Evolutionary conservation across 1,140 invertebrate species (phyloP).

Genomic region (Drosophila pandora): DNA sequence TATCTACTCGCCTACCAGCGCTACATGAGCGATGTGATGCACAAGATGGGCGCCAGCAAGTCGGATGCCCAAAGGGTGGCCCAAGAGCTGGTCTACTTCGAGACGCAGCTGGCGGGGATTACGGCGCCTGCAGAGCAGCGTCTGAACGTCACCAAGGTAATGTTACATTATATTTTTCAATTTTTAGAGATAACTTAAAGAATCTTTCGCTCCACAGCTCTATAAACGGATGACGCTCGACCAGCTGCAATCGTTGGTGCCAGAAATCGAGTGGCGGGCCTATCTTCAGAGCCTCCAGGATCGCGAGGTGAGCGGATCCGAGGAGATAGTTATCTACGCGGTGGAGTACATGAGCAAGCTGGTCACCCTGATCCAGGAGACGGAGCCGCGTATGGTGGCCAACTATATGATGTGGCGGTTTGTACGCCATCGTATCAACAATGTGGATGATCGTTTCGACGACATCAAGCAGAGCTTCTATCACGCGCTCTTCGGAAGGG

Average conservation of each 20-base stretch:
- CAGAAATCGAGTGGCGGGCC: slow-evolving; percentile 90
- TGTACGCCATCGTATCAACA: slow-evolving; percentile 93
- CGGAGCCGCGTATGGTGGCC: slow-evolving; percentile 84
- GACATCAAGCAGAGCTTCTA: slow-evolving; percentile 89
- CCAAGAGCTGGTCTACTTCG: slow-evolving; percentile 91
- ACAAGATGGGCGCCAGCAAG: slow-evolving; percentile 87
- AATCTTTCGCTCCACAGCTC: slow-evolving; percentile 73
- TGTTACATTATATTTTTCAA: neutral
- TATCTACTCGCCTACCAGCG: slow-evolving; percentile 92
- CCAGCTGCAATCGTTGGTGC: slow-evolving; percentile 88
- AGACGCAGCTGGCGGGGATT: slow-evolving; percentile 88
- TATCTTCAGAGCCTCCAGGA: slow-evolving; percentile 90
- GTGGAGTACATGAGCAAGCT: slow-evolving; percentile 84
- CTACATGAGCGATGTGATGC: slow-evolving; percentile 89
- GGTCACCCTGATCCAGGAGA: slow-evolving; percentile 83
- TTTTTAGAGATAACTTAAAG: neutral
- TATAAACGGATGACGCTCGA: slow-evolving; percentile 91
- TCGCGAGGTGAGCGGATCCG: slow-evolving; percentile 87
- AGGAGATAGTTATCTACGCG: slow-evolving; percentile 84
- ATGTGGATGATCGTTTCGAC: slow-evolving; percentile 92
- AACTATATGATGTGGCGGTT: slow-evolving; percentile 94
- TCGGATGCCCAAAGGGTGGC: slow-evolving; percentile 87
- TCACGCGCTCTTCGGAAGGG: slow-evolving; percentile 88
- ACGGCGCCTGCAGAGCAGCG: slow-evolving; percentile 89
- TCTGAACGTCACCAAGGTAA: slow-evolving; percentile 87